phyloP scores from a whole-genome alignment of 2,797 vertebrate genomes.

The Macroramphosus scolopax region DNA sequence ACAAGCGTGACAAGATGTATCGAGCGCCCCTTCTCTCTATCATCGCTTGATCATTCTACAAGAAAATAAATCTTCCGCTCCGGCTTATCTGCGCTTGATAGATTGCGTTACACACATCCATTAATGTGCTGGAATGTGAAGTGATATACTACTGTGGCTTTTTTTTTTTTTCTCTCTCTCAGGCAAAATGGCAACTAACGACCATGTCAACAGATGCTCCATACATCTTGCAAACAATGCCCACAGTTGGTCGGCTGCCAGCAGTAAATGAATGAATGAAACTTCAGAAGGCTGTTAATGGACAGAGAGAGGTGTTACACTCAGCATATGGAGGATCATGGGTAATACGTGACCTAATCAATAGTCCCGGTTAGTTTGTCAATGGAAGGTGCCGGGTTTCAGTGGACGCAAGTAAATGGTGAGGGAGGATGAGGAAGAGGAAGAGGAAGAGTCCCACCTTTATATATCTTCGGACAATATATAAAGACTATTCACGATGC shows the following conservation, averaged over 20 bases:
- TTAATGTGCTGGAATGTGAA: conserved; percentile 67
- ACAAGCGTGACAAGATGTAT: conserved; percentile 26
- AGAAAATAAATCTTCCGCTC: conserved; percentile 64
- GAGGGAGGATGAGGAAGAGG: conserved; percentile 34
- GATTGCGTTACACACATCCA: conserved; percentile 60
- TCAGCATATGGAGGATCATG: conserved; percentile 70
- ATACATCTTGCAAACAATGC: conserved; percentile 73
- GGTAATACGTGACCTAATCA: conserved; percentile 70
- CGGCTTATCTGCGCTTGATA: conserved; percentile 59
- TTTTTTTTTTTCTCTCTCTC: too few relatives aligned
- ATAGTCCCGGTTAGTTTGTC: conserved; percentile 67
- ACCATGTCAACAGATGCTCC: conserved; percentile 69
- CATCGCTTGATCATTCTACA: conserved; percentile 34
- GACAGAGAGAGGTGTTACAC: conserved; percentile 70
- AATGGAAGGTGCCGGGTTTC: conserved; percentile 65
- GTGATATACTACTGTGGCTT: conserved; percentile 65
- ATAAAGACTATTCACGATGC: too few relatives aligned
- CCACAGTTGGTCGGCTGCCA: conserved; percentile 65
- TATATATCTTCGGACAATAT: too few relatives aligned
- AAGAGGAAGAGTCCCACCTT: too few relatives aligned
- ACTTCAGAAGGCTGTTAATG: conserved; percentile 71
- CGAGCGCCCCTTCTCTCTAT: conserved; percentile 33
- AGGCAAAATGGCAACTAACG: conserved; percentile 71
- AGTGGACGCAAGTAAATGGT: conserved; percentile 31
- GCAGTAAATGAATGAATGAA: conserved; percentile 70